Base-by-base conservation (phyloP, 2,797 vertebrate species). In the Nannoperca australis region DNA sequence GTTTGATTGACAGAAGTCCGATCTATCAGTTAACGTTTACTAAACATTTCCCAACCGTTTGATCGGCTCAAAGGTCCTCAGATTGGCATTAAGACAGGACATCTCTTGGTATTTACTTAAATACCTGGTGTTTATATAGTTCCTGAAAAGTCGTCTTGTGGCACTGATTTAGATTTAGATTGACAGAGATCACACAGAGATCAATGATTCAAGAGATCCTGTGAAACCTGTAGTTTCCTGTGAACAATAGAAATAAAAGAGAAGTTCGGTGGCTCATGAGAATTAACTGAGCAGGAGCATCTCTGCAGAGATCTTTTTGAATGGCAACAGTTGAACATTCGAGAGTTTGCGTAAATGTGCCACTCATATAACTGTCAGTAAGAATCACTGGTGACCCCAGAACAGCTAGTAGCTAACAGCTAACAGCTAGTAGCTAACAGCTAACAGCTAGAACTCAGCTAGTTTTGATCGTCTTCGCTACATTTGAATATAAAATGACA, bases 1-100 rank as follows among this genome's bases (percentile, higher is more conserved):
- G 15, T 49, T 27, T 30, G 10, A 49, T 8, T 45, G 69, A 71
- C 58, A 75, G 24, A 63, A 6, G 60, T 80, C 70, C 53, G 9
- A 55, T 24, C 27, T 0, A 18, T 38, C 47, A 38, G 30, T 79
- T 0, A 54, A 27, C 30, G 6, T 62, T 49, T 68, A 18, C 12
- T 7, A 53, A 42, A 53, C 3, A 18, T 62, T 50, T n/a, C 34
- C 18, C 38, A 1, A 58, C 20, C 1, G 12, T 60, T 56, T 34
- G 34, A 56, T 44, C 54, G 40, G 55, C 22, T 68, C 61, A 66
- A 30, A 67, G 60, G 12, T 54, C 49, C n/a, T 10, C 24, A 34
- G 7, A 14, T 38, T 61, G 40, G 42, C 54, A 38, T 3, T 20
- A 10, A 17, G 32, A 60, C 44, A n/a, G 24, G 22, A 27, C 15